These are phyloP conservation scores for Dissostichus mawsoni DNA, from an alignment of 2,113 vertebrate genomes.

Conservation along the genomic window DNA sequence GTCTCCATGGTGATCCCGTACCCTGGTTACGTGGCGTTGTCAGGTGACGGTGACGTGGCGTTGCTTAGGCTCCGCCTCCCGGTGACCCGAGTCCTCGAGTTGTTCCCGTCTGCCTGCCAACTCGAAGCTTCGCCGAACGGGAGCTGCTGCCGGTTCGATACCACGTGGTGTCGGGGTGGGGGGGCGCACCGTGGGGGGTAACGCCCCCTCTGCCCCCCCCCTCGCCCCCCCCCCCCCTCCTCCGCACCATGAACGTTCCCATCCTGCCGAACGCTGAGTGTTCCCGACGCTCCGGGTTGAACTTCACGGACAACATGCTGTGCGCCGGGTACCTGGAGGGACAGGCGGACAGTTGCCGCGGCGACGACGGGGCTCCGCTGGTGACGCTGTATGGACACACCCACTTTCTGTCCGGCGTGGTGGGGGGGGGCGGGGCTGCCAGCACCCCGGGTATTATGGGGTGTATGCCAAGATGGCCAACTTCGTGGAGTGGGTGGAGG, in stretches of 20 bases:
- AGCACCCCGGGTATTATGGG: slow-evolving; percentile 81
- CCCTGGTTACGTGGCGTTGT: slow-evolving; percentile 60
- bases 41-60: slow-evolving; percentile 86
- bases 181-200: slow-evolving; percentile 79
- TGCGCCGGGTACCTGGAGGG: slow-evolving; percentile 90
- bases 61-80: slow-evolving; percentile 79
- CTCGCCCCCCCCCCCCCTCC: slow-evolving; percentile 45
- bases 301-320: slow-evolving; percentile 90
- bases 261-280: slow-evolving; percentile 84
- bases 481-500: slow-evolving; percentile 86
- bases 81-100: slow-evolving; percentile 65
- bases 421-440: slow-evolving; percentile 91
- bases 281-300: slow-evolving; percentile 65
- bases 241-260: slow-evolving; percentile 86
- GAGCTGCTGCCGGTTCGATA: slow-evolving; percentile 82
- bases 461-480: slow-evolving; percentile 90
- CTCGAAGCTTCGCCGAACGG: slow-evolving; percentile 69
- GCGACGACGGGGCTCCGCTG: slow-evolving; percentile 91
- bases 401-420: slow-evolving; percentile 90
- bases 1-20: slow-evolving; percentile 71
- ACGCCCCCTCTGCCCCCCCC: slow-evolving; percentile 26
- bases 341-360: slow-evolving; percentile 85
- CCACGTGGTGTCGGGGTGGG: slow-evolving; percentile 91
- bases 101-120: slow-evolving; percentile 89
- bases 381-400: slow-evolving; percentile 85